Base-by-base conservation (phyloP, 2,888 invertebrate species). In the Melipona bicolor region DNA sequence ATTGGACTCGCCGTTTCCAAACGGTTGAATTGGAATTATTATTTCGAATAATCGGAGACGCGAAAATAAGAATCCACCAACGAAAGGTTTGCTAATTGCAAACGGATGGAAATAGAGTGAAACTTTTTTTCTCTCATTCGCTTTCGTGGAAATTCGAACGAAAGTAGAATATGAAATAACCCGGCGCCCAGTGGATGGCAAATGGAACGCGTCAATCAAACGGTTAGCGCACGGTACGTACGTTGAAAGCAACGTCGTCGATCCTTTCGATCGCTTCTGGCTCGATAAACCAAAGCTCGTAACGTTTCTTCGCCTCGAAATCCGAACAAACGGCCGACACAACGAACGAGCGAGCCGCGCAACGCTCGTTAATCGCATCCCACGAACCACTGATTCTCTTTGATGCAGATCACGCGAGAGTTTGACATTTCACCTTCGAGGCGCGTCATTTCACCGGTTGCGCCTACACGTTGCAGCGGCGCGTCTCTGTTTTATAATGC, bases 401-500 rank as follows among this genome's bases (percentile, higher is more conserved):
- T 75, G 71, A 75, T 17, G 71, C n/a, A 54, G n/a, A 54, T 79
- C 77, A 79, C 59, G 21, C 56, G 71, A 64, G 52, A 65, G 71
- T 9, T 27, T 64, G 79, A 73, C 56, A 52, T 78, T 84, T 79
- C 71, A 78, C 72, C 71, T 79, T 59, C 27, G 64, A n/a, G 11
- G 19, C 69, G 75, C 74, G 64, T 75, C 79, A 43, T 43, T 43
- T 43, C 68, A 81, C 68, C 70, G 32, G 32, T 32, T 84, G 36
- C 84, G 67, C 74, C 75, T 61, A 24, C 9, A 15, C n/a, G n/a
- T 56, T 19, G 19, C 72, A 77, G 65, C 21, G 70, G 71, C 24
- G 43, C 49, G 52, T 71, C 69, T 69, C 81, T 88, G 84, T 87
- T 89, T 89, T 83, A 88, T 88, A 87, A 80, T 81, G 54, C 69